Evolutionary conservation across 2,888 invertebrate species (phyloP), one percentile per base, ranked within the genome.

Genomic region (Harmothoe impar): DNA sequence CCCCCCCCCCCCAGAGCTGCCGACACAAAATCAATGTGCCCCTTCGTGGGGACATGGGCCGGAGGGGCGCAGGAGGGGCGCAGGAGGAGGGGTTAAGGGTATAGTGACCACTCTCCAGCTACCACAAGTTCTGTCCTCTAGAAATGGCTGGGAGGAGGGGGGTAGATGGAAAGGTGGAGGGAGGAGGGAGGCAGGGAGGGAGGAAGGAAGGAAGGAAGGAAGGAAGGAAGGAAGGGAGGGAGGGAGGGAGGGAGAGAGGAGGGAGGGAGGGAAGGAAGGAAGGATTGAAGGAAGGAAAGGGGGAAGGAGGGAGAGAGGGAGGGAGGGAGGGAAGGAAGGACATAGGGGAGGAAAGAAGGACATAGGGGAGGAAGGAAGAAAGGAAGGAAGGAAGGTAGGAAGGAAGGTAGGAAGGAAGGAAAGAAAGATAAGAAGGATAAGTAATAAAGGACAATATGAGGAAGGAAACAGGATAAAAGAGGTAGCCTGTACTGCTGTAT

Each of bases 11-110:
- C 3, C 3, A 72, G 72, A 72, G 17, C 72, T 72, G 72, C 25
- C 72, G 72, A 72, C 72, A 72, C 25, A 72, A 72, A 72, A 72
- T 72, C 72, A 72, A 72, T 72, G 72, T 72, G 72, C 72, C 72
- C 72, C 29, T 25, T 1, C 31, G 81, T 81, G 43, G 33, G 81
- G 81, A 43, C 43, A 25, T 29, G 77, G 77, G 77, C 35, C 35
- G 81, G 33, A 81, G 15, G 81, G 31, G 81, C 10, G 43, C 25
- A 23, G 81, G 81, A 17, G 43, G 33, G 5, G 54, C 12, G 54
- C 54, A 15, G 68, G 68, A 7, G 68, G 12, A n/a, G 77, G 31
- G 77, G 77, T 29, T 1, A 10, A 25, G 77, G 77, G 20, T n/a
- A 7, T 29, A 17, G 77, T 29, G 77, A 77, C 77, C 25, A 31